Conservation (phyloP, 2,797 vertebrate genomes). For the Oreochromis mossambicus region DNA sequence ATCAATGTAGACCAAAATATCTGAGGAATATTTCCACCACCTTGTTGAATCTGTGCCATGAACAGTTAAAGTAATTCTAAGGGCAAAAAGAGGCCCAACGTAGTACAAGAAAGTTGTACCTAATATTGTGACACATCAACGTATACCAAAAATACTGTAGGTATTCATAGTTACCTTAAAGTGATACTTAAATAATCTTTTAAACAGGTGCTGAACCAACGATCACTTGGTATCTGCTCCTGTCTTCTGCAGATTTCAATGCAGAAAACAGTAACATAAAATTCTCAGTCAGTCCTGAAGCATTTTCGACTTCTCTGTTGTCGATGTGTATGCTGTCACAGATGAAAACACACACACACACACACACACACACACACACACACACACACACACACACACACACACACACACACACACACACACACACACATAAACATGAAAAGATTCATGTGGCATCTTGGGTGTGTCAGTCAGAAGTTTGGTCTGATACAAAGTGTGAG, state of each 20-base stretch:
- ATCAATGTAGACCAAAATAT: neutral
- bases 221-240: neutral
- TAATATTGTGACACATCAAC: neutral
- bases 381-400: too few species aligned
- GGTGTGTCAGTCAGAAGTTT: neutral
- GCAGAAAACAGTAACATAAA: neutral
- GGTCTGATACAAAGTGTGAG: neutral
- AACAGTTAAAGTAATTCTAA: neutral
- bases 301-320: neutral
- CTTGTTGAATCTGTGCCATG: neutral
- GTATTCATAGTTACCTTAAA: neutral
- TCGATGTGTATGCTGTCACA: neutral
- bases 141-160: neutral
- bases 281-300: neutral
- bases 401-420: too few species aligned
- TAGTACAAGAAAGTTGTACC: neutral
- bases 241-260: neutral
- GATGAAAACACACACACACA: neutral
- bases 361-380: fast-evolving
- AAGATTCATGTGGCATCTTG: neutral
- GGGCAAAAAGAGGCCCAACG: neutral
- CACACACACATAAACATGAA: neutral
- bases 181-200: neutral
- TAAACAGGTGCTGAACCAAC: neutral
- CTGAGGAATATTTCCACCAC: neutral